Base-by-base conservation (phyloP, 2,797 vertebrate species). In the Phylloscopus collybita region DNA sequence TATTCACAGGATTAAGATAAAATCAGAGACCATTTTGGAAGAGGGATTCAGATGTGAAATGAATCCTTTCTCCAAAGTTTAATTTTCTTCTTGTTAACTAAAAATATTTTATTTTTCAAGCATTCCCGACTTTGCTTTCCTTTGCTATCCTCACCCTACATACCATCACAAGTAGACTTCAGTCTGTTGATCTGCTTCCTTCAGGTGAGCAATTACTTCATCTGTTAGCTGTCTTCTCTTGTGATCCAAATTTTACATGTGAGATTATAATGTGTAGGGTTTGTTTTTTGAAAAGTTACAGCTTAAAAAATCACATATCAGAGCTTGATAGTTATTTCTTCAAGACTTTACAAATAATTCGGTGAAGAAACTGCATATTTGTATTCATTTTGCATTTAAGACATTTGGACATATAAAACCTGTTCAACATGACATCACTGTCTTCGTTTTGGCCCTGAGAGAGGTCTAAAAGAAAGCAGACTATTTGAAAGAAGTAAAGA, bases 41-140 rank as follows among this genome's bases (percentile, higher is more conserved):
- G 36, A 84, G 69, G 64, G 87, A 96, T 95, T 97, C 95, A 42
- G 88, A 90, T 96, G 64, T 84, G 64, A 97, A 54, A 95, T 89
- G 49, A 96, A 95, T 94, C 95, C 59, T 95, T 97, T 95, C 54
- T 75, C 75, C 76, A 76, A 51, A 51, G 25, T 81, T 96, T 66
- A 60, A 51, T 96, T 97, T 96, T 95, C 95, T 95, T 88, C 80
- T 95, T 97, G 88, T 96, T 98, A 97, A 97, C 89, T 94, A 91
- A 96, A 97, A 97, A 96, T 97, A 96, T 97, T 97, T 97, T 97
- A 97, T 97, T 97, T 97, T 97, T 98, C 97, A 98, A 98, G 96
- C 96, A 97, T 97, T 98, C 96, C 87, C 53, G 53, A 97, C 94
- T 98, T 98, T 97, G 95, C 92, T 97, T 97, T 98, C 96, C 95